Evolutionary conservation across 2,113 vertebrate species (phyloP), one percentile per base, ranked within the genome.

Genomic region (Sapajus apella): DNA sequence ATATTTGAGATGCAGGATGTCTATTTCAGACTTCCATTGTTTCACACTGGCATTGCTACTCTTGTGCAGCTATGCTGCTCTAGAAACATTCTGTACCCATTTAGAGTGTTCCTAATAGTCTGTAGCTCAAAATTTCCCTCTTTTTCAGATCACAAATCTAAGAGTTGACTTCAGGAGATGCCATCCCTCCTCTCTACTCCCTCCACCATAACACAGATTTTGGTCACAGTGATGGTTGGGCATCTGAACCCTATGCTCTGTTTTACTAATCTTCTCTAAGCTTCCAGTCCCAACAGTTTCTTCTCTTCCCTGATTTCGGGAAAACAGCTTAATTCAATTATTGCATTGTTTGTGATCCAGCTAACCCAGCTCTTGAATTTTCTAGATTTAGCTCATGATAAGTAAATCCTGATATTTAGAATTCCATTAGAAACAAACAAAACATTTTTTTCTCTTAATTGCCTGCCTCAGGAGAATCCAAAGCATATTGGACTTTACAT

Each of bases 271-370:
- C 25, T 8, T 83, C 12, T 72, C 32, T 11, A 58, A 52, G 11
- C 16, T 37, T 75, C 32, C 16, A 89, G 10, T 77, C 3, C 7
- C 18, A 40, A 35, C 6, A 87, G 9, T 40, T 50, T 95, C 79
- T 2, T 58, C 8, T n/a, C 20, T n/a, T 77, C 23, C 21, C 14
- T 90, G 30, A 3, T 68, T 84, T 90, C 2, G 58, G 14, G 2
- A 56, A 77, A 89, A 66, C 1, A 76, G 45, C 12, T 96, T 68
- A 40, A 75, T 84, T 87, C 91, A 90, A 80, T 90, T 40, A 12
- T 4, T 13, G 3, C 17, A 27, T 75, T 68, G 61, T 84, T 76
- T 58, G 18, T 77, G 27, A 82, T 70, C 17, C 2, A 43, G 9
- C 45, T 83, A 73, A 92, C 43, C 52, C 73, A 87, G 4, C 5